Conservation (phyloP, 2,888 invertebrate species). For the Adineta ricciae region DNA sequence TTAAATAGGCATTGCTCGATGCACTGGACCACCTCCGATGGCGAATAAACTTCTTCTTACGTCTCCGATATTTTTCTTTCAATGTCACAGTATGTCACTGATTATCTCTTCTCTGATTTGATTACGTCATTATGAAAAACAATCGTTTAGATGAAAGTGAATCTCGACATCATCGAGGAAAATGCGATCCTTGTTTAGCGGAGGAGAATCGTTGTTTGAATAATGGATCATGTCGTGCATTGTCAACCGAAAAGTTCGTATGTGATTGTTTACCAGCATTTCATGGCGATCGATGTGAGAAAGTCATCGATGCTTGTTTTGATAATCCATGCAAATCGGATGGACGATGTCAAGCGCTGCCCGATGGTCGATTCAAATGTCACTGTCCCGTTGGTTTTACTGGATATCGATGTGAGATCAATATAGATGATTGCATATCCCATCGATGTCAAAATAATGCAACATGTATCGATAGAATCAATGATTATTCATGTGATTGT, state of each 20-base stretch:
- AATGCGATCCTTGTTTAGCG: conserved; percentile 11
- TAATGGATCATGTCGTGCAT: conserved; percentile 47
- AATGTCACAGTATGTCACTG: conserved; percentile 40
- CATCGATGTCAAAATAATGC: conserved; percentile 87
- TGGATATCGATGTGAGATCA: conserved; percentile 84
- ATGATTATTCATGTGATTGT: conserved; percentile 79
- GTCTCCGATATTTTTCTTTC: conserved; percentile 61
- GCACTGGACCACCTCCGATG: conserved; percentile 77
- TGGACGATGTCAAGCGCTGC: conserved; percentile 61
- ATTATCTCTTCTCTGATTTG: neutral
- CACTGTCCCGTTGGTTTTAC: conserved; percentile 80
- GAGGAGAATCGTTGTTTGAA: conserved; percentile 11
- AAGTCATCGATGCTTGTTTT: conserved; percentile 82
- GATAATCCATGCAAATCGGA: conserved; percentile 81
- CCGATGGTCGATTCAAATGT: conserved; percentile 58
- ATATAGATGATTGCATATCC: conserved; percentile 82
- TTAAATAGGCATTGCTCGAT: conserved; percentile 72
- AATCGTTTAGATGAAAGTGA: neutral
- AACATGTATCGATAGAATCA: conserved; percentile 78
- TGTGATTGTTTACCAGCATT: conserved; percentile 86
- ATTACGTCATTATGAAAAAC: neutral
- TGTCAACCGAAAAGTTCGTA: conserved; percentile 81
- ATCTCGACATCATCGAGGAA: neutral
- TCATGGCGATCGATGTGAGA: conserved; percentile 85
- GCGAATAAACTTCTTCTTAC: conserved; percentile 83